phyloP scores from a whole-genome alignment of 2,888 invertebrate genomes.

The Dasysyrphus tricinctus region DNA sequence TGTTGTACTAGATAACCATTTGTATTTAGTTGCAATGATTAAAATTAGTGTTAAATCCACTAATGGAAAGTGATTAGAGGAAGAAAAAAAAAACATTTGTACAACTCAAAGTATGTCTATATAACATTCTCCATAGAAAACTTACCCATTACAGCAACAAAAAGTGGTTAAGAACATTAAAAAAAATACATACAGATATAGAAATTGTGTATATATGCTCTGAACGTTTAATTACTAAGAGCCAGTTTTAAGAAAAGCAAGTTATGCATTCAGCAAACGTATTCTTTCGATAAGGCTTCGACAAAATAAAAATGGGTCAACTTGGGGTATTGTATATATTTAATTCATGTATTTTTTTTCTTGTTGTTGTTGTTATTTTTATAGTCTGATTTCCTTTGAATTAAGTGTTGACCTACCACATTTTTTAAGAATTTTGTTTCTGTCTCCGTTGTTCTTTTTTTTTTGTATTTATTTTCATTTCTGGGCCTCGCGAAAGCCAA shows the following conservation, averaged over 20 bases:
- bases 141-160: neutral
- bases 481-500: constrained; percentile 22
- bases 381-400: constrained; percentile 63
- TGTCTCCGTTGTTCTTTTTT: constrained; percentile 15
- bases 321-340: constrained; percentile 14
- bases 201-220: constrained; percentile 23
- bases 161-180: constrained; percentile 53
- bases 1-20: constrained; percentile 16
- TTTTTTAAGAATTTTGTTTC: constrained; percentile 41
- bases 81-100: constrained; percentile 20
- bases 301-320: constrained; percentile 56
- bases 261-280: constrained; percentile 71
- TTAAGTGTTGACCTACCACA: constrained; percentile 67
- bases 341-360: neutral
- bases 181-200: neutral
- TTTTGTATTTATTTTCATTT: constrained; percentile 4
- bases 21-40: constrained; percentile 1
- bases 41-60: constrained; percentile 21
- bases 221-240: constrained; percentile 62
- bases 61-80: constrained; percentile 73
- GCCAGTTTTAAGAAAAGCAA: constrained; percentile 59
- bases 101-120: neutral
- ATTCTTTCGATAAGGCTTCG: constrained; percentile 44
- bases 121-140: neutral
- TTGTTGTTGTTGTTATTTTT: constrained; percentile 10